Conservation (phyloP, 2,888 invertebrate genomes). For the Cataglyphis altisquamis region DNA sequence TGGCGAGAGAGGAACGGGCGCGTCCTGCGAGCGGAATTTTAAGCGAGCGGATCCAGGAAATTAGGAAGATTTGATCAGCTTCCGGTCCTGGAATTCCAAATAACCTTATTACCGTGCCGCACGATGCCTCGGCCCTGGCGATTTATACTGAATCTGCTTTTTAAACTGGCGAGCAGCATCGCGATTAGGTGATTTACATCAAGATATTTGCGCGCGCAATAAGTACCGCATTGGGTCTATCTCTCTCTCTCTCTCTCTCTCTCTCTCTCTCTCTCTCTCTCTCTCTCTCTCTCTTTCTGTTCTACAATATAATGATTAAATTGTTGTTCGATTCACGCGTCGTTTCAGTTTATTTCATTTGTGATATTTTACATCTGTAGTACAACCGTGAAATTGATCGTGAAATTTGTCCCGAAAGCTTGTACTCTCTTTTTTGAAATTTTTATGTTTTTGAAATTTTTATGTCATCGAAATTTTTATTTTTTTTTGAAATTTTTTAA, state of each 20-base stretch:
- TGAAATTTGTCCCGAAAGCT: not conserved
- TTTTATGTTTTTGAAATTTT: not conserved
- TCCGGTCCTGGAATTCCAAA: slow-evolving; percentile 79
- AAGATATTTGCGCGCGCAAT: slow-evolving; percentile 22
- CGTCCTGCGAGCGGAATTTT: slow-evolving; percentile 76
- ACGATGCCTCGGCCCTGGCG: slow-evolving; percentile 56
- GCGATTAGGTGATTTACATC: slow-evolving; percentile 69
- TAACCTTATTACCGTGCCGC: slow-evolving; percentile 78
- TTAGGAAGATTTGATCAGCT: slow-evolving; percentile 82
- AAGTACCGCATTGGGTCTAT: not conserved
- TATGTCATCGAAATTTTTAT: not conserved
- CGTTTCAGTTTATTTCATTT: not conserved
- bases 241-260: too few relatives aligned
- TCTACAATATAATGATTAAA: not conserved
- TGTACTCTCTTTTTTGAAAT: not conserved
- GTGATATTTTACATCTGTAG: not conserved
- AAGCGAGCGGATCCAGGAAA: slow-evolving; percentile 79
- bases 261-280: too few relatives aligned
- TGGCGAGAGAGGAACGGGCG: slow-evolving; percentile 40
- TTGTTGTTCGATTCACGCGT: not conserved
- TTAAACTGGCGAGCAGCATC: slow-evolving; percentile 50
- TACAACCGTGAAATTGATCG: not conserved
- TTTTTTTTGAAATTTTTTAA: not conserved
- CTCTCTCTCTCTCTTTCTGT: too few relatives aligned
- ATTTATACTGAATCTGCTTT: slow-evolving; percentile 76